Conservation (phyloP, 2,888 invertebrate species). For the Habroteleia sp. region DNA sequence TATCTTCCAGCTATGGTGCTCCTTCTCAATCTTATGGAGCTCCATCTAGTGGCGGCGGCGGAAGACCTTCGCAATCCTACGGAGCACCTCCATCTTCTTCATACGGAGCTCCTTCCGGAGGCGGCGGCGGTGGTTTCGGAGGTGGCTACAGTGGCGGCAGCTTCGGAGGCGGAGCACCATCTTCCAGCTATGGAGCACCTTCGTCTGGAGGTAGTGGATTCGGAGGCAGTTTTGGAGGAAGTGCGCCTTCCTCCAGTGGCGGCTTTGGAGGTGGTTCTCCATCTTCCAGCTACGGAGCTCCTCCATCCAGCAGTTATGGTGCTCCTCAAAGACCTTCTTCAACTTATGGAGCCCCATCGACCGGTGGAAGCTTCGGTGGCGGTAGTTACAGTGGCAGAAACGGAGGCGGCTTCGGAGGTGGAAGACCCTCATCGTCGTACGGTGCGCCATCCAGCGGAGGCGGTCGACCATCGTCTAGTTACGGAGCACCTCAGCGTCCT, state of each 20-base stretch:
- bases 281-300: conserved; percentile 82
- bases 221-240: conserved; percentile 64
- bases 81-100: conserved; percentile 60
- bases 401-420: conserved; percentile 64
- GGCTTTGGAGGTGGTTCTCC: conserved; percentile 71
- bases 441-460: conserved; percentile 77
- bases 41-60: conserved; percentile 64
- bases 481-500: conserved; percentile 80
- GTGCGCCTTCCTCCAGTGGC: conserved; percentile 76
- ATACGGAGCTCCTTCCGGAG: conserved; percentile 59
- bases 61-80: conserved; percentile 75
- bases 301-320: conserved; percentile 77
- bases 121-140: conserved; percentile 54
- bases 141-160: conserved; percentile 51
- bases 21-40: conserved; percentile 53
- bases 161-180: conserved; percentile 65
- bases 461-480: conserved; percentile 80
- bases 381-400: conserved; percentile 61
- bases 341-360: conserved; percentile 70
- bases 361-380: conserved; percentile 63
- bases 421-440: conserved; percentile 81
- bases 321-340: conserved; percentile 76
- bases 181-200: conserved; percentile 70
- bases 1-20: conserved; percentile 82
- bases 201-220: conserved; percentile 19